These are phyloP conservation scores for Neosilurus hyrtlii DNA, from an alignment of 2,797 vertebrate species.

Conservation along the genomic window DNA sequence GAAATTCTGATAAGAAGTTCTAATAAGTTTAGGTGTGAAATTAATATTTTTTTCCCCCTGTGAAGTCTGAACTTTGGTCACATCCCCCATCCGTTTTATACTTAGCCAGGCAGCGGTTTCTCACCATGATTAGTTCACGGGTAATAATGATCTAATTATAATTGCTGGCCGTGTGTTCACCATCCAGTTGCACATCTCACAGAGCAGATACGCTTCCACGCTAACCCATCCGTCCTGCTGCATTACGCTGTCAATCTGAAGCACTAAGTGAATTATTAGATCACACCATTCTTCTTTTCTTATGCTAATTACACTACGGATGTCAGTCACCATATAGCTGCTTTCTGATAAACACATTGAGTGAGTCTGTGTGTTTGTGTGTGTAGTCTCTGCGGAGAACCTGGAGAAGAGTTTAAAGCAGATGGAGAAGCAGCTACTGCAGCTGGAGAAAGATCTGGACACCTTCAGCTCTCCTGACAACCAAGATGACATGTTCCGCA, in stretches of 20 bases:
- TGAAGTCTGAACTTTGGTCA: constrained; percentile 3
- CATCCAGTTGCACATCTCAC: neutral
- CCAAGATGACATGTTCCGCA: constrained; percentile 88
- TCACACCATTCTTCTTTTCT: neutral
- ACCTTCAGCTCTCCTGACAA: constrained; percentile 88
- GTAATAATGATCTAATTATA: neutral
- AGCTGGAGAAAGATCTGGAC: constrained; percentile 95
- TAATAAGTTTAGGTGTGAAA: constrained; percentile 10
- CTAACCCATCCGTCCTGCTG: neutral
- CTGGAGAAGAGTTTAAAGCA: constrained; percentile 94
- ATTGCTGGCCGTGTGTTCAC: neutral
- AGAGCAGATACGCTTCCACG: neutral
- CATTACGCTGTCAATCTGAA: neutral
- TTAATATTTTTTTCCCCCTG: neutral
- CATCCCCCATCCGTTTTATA: neutral
- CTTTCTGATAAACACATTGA: neutral
- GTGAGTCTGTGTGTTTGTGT: constrained; percentile 46
- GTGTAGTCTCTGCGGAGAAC: constrained; percentile 90
- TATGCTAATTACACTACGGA: neutral
- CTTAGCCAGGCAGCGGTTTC: neutral
- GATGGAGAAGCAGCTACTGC: constrained; percentile 94
- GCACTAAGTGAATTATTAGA: neutral
- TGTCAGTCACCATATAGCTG: neutral
- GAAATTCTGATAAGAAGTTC: constrained; percentile 2
- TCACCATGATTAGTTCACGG: neutral